These are phyloP conservation scores for Agriotes lineatus DNA, from an alignment of 2,888 invertebrate genomes.

Conservation along the genomic window DNA sequence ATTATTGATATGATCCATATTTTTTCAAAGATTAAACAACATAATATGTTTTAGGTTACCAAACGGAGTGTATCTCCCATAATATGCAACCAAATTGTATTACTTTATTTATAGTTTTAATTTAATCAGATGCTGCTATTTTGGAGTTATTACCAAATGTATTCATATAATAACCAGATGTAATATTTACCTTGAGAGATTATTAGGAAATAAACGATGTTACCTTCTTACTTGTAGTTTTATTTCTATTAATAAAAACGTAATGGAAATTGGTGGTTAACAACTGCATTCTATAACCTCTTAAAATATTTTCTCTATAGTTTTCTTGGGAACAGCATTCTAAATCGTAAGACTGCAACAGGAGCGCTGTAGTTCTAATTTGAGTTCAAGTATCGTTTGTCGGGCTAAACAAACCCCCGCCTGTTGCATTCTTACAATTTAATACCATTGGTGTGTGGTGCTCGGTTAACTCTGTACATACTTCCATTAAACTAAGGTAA, in stretches of 20 bases:
- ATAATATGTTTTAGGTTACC: conserved; percentile 37
- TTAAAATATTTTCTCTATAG: conserved; percentile 2
- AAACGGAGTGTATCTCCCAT: conserved; percentile 28
- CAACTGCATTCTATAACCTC: neutral
- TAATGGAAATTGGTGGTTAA: neutral
- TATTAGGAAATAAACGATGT: neutral
- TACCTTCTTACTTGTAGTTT: neutral
- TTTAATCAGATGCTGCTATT: neutral
- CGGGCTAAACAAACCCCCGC: neutral
- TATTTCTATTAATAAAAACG: neutral
- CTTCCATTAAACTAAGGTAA: conserved; percentile 51
- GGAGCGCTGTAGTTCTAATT: neutral
- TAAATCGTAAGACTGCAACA: conserved; percentile 45
- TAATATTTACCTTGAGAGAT: neutral
- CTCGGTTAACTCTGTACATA: conserved; percentile 50
- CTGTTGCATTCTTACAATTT: conserved; percentile 40
- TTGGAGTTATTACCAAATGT: neutral
- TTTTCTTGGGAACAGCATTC: conserved; percentile 26
- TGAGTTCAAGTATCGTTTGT: neutral
- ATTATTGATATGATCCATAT: no score
- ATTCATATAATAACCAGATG: neutral
- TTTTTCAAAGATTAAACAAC: no score
- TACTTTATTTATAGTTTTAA: no score
- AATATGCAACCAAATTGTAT: neutral
- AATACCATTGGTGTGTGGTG: conserved; percentile 47